phyloP scores from a whole-genome alignment of 2,113 vertebrate species.

The Origma solitaria region DNA sequence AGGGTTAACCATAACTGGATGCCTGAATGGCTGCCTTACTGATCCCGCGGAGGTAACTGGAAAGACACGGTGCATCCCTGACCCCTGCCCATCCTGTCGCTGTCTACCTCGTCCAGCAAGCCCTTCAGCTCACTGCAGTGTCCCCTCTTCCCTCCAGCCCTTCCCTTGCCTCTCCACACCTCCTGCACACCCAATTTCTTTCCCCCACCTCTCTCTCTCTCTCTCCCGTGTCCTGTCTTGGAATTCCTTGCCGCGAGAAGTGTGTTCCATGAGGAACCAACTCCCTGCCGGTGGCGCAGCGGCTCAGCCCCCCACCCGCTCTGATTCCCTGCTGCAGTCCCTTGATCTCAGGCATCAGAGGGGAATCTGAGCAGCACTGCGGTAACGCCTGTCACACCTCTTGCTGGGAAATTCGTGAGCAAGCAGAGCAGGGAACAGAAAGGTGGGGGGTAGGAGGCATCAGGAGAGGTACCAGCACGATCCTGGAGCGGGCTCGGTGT shows the following conservation, averaged over 20 bases:
- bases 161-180: background rate
- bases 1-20: constrained; percentile 62
- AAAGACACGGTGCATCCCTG: background rate
- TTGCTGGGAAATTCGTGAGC: background rate
- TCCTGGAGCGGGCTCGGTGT: accelerated
- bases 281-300: background rate
- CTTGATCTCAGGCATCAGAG: constrained; percentile 12
- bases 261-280: background rate
- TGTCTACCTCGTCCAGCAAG: background rate
- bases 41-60: constrained; percentile 75
- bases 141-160: background rate
- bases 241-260: background rate
- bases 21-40: constrained; percentile 75
- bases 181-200: background rate
- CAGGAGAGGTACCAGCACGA: background rate
- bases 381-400: background rate
- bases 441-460: background rate
- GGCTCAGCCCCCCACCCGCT: background rate
- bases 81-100: background rate
- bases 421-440: background rate
- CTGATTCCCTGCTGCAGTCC: constrained; percentile 5
- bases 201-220: background rate
- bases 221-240: background rate
- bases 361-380: background rate
- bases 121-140: background rate